phyloP scores from a whole-genome alignment of 2,113 vertebrate genomes.

The Euleptes europaea region DNA sequence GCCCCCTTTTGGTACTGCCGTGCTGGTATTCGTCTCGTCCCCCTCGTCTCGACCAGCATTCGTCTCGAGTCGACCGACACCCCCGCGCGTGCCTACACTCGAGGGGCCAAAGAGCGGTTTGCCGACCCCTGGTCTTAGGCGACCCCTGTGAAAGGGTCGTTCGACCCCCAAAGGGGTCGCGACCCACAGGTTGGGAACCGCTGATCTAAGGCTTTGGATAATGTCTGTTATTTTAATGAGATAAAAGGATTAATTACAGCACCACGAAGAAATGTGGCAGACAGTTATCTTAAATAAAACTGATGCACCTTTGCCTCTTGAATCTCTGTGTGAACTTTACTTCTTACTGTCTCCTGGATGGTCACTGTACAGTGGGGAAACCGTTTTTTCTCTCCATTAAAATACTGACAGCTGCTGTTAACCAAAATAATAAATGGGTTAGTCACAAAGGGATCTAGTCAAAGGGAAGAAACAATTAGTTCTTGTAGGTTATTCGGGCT shows the following conservation, averaged over 20 bases:
- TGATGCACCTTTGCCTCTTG: neutral
- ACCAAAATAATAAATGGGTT: neutral
- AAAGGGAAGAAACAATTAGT: slow-evolving; percentile 46
- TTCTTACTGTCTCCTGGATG: neutral
- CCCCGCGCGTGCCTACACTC: no score
- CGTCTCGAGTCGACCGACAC: no score
- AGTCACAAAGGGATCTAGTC: neutral
- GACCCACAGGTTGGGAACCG: no score
- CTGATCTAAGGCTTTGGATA: neutral
- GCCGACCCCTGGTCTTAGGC: no score
- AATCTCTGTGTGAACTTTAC: neutral
- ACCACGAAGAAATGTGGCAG: neutral
- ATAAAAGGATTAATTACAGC: neutral
- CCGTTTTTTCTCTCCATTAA: neutral
- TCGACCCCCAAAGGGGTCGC: no score
- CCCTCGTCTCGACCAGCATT: no score
- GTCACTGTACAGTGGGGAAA: accelerated
- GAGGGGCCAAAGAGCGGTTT: no score
- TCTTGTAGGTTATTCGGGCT: no score
- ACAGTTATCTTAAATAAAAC: neutral
- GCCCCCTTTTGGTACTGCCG: no score
- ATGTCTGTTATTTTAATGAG: neutral
- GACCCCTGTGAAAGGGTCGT: no score
- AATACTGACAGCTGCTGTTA: neutral
- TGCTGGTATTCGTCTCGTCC: no score